These are phyloP conservation scores for Bryconaethiops microstoma DNA, from an alignment of 2,797 vertebrate genomes.

Conservation along the genomic window DNA sequence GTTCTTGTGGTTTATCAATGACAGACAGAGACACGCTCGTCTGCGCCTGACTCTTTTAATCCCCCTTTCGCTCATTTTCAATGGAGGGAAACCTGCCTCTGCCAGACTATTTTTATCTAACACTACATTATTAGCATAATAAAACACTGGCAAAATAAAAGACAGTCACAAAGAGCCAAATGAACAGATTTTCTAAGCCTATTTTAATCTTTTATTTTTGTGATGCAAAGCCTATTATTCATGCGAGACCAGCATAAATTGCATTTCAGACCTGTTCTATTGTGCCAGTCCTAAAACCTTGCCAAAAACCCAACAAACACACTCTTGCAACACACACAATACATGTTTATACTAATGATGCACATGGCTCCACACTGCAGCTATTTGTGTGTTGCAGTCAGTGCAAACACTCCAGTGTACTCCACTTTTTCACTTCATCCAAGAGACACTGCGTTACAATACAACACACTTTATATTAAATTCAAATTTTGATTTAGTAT, in stretches of 20 bases:
- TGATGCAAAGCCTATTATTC: conserved; percentile 41
- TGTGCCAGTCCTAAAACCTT: conserved; percentile 30
- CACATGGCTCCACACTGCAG: conserved; percentile 20
- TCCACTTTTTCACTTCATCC: neutral
- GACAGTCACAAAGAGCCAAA: conserved; percentile 76
- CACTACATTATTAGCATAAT: conserved; percentile 74
- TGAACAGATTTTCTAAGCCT: conserved; percentile 74
- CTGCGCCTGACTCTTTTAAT: conserved; percentile 38
- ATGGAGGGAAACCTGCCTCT: conserved; percentile 61
- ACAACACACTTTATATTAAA: neutral
- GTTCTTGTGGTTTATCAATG: conserved; percentile 42
- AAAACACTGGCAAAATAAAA: conserved; percentile 72
- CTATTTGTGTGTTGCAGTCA: conserved; percentile 40
- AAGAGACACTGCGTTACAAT: too few species aligned
- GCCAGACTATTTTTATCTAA: conserved; percentile 71
- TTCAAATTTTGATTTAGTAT: neutral
- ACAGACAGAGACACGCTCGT: conserved; percentile 37
- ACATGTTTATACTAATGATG: conserved; percentile 18
- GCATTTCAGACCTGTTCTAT: conserved; percentile 37
- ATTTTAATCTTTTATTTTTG: conserved; percentile 72
- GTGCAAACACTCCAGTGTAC: conserved; percentile 11
- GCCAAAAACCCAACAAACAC: neutral
- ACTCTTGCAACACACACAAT: neutral
- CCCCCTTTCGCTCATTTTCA: conserved; percentile 50
- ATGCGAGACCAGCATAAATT: conserved; percentile 44